Base-by-base conservation (phyloP, 2,113 vertebrate genomes). In the Eolophus roseicapilla region DNA sequence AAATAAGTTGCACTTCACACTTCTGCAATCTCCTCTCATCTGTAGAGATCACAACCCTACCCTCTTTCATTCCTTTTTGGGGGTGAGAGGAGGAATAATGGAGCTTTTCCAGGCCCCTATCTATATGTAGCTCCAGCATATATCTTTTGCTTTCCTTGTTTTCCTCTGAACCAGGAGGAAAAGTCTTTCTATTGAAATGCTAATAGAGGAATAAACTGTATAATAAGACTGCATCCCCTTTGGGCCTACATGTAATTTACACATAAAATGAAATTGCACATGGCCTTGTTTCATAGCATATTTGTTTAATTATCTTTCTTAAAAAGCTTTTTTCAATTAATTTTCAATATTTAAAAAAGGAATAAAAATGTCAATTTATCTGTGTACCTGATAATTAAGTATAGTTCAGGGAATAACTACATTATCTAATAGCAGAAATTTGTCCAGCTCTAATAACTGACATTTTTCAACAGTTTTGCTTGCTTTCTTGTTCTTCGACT, bases 221-320 rank as follows among this genome's bases (percentile, higher is more conserved):
- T 98, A 97, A 98, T 97, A 97, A 97, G 95, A 91, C 88, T 64
- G 53, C 86, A 97, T 97, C 95, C 96, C 97, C 98, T 98, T 98
- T 97, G 97, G 97, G 97, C 94, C 93, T 96, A 94, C 96, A 80
- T 96, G 97, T 95, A 98, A 98, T 98, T 98, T 98, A 98, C 97
- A 98, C 97, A 98, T 98, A 98, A 98, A 98, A 98, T 98, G 98
- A 98, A 98, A 98, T 93, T 96, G 95, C 95, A 96, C 92, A 75
- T 92, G 97, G 97, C 96, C 97, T 97, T 97, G 94, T 97, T 97
- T 97, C 97, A 87, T 94, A 94, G 94, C 95, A 92, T 98, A 98
- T 98, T 98, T 98, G 97, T 98, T 98, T 98, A 98, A 98, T 98
- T 98, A 98, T 97, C 96, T 90, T 92, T 93, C 90, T 98, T 97